phyloP scores from a whole-genome alignment of 2,888 invertebrate genomes.

The Rhaphigaster nebulosa region DNA sequence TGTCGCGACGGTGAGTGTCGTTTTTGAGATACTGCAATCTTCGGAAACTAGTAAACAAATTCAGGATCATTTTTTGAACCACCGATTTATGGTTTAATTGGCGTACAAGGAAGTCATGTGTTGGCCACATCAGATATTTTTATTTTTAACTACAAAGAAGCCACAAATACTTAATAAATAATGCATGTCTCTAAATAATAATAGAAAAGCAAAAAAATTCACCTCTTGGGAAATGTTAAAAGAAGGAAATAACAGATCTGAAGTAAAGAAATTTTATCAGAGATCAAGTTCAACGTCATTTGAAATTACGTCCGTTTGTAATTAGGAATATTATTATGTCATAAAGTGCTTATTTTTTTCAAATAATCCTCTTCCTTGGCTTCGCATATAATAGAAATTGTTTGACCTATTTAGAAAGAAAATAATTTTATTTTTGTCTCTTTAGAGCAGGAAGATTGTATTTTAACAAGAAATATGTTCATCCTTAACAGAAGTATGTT shows the following conservation, averaged over 20 bases:
- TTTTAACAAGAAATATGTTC: neutral
- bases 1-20: no score
- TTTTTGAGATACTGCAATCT: no score
- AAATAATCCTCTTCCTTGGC: neutral
- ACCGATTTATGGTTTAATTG: no score
- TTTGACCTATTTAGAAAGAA: neutral
- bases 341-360: neutral
- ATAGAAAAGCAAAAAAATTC: neutral
- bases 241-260: neutral
- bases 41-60: no score
- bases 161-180: neutral
- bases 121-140: no score
- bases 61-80: no score
- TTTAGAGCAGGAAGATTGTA: neutral
- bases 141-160: no score
- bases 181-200: neutral
- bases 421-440: neutral
- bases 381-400: neutral
- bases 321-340: neutral
- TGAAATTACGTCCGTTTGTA: neutral
- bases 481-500: neutral
- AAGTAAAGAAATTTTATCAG: neutral
- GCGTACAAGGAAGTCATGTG: no score
- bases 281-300: neutral
- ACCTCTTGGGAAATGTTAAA: neutral